A percentile compares a stretch with the other conserved stretches of the same genome.
Conservation (phyloP, 2,113 vertebrate species). For the Phalacrocorax carbo region DNA sequence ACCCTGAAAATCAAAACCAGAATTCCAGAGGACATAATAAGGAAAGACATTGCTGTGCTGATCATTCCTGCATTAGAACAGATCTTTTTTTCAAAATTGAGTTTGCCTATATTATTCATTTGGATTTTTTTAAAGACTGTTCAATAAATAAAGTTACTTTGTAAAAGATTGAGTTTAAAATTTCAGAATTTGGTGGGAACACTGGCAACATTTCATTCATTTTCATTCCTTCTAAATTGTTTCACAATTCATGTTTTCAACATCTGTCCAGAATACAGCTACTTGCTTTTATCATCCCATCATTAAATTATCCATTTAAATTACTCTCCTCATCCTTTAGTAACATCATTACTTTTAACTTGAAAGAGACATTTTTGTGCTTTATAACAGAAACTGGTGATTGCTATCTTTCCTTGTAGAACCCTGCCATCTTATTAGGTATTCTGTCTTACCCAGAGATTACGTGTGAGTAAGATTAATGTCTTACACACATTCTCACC, state of each 20-base stretch:
- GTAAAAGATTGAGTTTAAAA: background rate
- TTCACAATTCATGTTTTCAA: background rate
- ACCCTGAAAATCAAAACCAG: background rate
- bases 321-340: background rate
- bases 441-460: background rate
- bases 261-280: background rate
- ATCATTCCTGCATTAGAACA: background rate
- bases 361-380: background rate
- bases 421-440: background rate
- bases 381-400: background rate
- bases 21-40: background rate
- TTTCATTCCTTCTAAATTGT: background rate
- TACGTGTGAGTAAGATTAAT: no score
- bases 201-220: background rate
- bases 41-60: background rate
- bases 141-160: background rate
- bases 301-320: background rate
- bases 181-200: background rate
- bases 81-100: background rate
- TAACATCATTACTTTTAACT: background rate
- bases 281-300: background rate
- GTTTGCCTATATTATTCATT: background rate
- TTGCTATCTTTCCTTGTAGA: background rate
- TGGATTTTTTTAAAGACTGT: background rate
- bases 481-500: background rate